Evolutionary conservation across 92 coral and sea anemone species (phyloP).

Genomic region (Montipora capitata): DNA sequence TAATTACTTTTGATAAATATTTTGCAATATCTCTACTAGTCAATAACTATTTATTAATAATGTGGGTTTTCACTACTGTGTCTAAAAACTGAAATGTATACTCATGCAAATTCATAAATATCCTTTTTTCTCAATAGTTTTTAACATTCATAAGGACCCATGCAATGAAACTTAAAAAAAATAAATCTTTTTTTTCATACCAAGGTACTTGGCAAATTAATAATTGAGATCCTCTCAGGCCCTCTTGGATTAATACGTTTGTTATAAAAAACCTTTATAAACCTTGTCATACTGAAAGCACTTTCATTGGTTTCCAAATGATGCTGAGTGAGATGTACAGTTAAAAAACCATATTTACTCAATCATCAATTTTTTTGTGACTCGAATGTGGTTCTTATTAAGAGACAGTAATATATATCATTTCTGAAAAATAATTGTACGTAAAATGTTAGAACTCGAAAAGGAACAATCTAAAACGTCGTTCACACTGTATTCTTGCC

Average conservation of each 20-base stretch:
- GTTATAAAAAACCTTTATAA: neutral
- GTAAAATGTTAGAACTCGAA: no score
- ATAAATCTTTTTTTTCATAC: neutral
- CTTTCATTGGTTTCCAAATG: neutral
- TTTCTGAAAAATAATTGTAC: no score
- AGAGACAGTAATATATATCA: no score
- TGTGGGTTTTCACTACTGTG: neutral
- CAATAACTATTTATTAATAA: neutral
- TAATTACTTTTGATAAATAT: conserved; percentile 28
- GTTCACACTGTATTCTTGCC: no score
- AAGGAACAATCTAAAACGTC: no score
- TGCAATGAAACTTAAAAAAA: conserved; percentile 32
- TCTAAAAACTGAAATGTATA: neutral
- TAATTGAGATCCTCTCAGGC: neutral
- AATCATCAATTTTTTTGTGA: no score
- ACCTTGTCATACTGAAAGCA: neutral
- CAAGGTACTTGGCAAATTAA: conserved; percentile 17
- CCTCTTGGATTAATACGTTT: neutral
- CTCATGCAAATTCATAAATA: neutral
- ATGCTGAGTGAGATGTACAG: neutral
- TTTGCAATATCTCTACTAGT: conserved; percentile 37
- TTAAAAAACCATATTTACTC: no score
- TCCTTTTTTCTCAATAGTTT: neutral
- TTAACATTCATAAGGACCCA: conserved; percentile 1
- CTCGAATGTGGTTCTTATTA: no score